Base-by-base conservation (phyloP, 2,888 invertebrate species). In the Drosophila anceps region DNA sequence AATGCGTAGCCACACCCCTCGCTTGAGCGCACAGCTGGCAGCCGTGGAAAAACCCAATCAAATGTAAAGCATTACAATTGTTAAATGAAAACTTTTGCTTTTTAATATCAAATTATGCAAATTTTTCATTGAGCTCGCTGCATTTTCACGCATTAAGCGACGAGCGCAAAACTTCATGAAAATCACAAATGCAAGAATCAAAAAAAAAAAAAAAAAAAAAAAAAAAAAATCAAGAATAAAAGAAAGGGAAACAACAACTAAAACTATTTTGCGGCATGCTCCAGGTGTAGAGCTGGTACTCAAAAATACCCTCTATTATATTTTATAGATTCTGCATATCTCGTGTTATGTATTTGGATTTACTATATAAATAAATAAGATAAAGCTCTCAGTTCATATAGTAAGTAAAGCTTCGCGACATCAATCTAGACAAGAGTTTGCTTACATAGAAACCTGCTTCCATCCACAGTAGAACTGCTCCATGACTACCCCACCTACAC, bases 81-180 rank as follows among this genome's bases (percentile, higher is more conserved):
- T 79, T 72, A 73, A 83, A 81, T 81, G 74, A 76, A 85, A 85
- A 81, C 73, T 75, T 79, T 74, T 70, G 53, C 63, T 71, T 63
- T 79, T 82, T 82, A 84, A 84, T 87, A 74, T 73, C 66, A 77
- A 81, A 83, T 86, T 86, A 88, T 88, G 86, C 77, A 88, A 86
- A 88, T 86, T 66, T 74, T 20, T 24, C 63, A 50, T 67, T 69
- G 67, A 73, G 75, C 75, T 65, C 27, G 33, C 41, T 69, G 75
- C 77, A 73, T 81, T 79, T 76, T 64, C 67, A 68, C 62, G 79
- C 74, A 78, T 80, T 75, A 76, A 65, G 70, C 69, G 48, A 44
- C 35, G 43, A 50, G 65, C 66, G 60, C 27, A n/a, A 59, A 73
- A 73, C 73, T 64, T 69, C 37, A 54, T 67, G 58, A 69, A 71